phyloP scores from a whole-genome alignment of 2,888 invertebrate genomes.

The Eutolmus rufibarbis region DNA sequence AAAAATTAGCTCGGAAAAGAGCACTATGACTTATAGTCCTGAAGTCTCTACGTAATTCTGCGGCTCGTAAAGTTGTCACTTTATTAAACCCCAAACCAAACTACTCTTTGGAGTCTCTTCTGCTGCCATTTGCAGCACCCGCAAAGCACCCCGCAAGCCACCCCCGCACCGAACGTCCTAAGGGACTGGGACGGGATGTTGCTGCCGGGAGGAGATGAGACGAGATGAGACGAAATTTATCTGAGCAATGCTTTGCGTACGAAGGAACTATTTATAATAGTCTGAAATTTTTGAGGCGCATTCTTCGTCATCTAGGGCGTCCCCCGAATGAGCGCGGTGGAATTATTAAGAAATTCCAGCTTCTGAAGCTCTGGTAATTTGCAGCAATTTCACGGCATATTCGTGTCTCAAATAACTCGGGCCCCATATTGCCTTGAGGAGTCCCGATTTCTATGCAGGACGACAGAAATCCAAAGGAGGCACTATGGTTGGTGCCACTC shows the following conservation, averaged over 20 bases:
- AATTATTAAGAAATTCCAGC: constrained; percentile 32
- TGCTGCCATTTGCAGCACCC: background rate
- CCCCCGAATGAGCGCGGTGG: background rate
- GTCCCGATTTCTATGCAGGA: background rate
- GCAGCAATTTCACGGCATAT: constrained; percentile 33
- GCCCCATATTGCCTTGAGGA: background rate
- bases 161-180: background rate
- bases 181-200: background rate
- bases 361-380: constrained; percentile 13
- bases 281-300: background rate
- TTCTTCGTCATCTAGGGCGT: background rate
- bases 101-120: background rate
- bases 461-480: background rate
- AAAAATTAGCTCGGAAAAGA: background rate
- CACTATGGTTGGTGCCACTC: constrained; percentile 3
- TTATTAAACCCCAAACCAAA: background rate
- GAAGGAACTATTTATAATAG: constrained; percentile 1
- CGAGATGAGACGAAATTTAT: constrained; percentile 2
- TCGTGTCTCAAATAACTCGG: constrained; percentile 19
- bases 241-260: constrained; percentile 21
- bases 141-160: background rate
- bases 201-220: background rate
- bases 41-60: background rate
- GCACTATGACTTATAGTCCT: background rate
- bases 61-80: background rate